Percentiles rank a stretch among this genome's conserved stretches.
phyloP scores from a whole-genome alignment of 2,888 invertebrate genomes.

The Oligia latruncula region DNA sequence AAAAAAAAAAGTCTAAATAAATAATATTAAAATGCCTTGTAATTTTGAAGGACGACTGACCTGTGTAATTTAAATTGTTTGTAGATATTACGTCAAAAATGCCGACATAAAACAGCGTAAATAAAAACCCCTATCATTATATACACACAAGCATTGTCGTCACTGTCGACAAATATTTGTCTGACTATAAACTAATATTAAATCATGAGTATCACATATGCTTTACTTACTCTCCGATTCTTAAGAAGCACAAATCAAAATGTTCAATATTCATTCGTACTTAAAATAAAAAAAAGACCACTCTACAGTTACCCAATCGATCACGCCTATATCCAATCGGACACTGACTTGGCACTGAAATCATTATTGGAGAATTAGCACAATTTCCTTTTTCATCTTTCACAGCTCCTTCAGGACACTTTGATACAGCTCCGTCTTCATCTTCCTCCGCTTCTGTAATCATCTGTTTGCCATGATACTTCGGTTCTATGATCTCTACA shows the following conservation, averaged over 20 bases:
- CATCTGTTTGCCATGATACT: slow-evolving; percentile 75
- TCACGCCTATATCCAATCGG: slow-evolving; percentile 81
- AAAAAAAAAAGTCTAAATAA: background rate
- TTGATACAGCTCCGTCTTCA: slow-evolving; percentile 40
- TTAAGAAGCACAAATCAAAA: background rate
- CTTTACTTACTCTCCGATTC: slow-evolving; percentile 9
- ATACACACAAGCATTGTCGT: slow-evolving; percentile 13
- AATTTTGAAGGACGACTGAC: background rate
- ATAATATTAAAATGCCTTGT: background rate
- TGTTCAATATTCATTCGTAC: background rate
- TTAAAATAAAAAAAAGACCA: slow-evolving; percentile 67
- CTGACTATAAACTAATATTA: slow-evolving; percentile 24
- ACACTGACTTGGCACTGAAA: slow-evolving; percentile 82
- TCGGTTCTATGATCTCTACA: slow-evolving; percentile 81
- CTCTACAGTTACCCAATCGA: slow-evolving; percentile 79
- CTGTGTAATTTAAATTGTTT: slow-evolving; percentile 23
- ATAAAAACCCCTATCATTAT: slow-evolving; percentile 2
- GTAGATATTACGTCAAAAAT: slow-evolving; percentile 6
- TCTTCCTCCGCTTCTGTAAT: slow-evolving; percentile 42
- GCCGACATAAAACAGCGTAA: slow-evolving; percentile 11
- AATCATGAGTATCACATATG: slow-evolving; percentile 47
- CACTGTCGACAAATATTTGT: slow-evolving; percentile 21
- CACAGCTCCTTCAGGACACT: slow-evolving; percentile 75
- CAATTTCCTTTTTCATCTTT: slow-evolving; percentile 73
- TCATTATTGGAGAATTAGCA: slow-evolving; percentile 78